Evolutionary conservation across 1,140 invertebrate species (phyloP).

Genomic region (Trachelipus rathkii): DNA sequence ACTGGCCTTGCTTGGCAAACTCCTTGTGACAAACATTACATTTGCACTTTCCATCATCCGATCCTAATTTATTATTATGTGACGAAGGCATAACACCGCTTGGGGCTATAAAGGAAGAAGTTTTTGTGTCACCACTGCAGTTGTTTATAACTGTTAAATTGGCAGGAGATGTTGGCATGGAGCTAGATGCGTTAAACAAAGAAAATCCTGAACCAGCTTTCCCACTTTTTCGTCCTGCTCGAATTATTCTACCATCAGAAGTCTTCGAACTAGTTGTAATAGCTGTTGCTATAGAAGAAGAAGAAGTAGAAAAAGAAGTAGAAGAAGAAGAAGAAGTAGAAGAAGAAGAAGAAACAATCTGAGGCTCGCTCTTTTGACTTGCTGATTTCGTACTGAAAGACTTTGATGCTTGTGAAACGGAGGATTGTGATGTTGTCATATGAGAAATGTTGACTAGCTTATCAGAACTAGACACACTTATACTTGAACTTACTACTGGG

Average conservation of each 20-base stretch:
- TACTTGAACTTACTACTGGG: too few species aligned
- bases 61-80: constrained; percentile 51
- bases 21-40: constrained; percentile 86
- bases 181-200: constrained; percentile 10
- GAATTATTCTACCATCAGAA: background rate
- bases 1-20: constrained; percentile 82
- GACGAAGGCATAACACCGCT: constrained; percentile 39
- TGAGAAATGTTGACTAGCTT: too few species aligned
- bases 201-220: background rate
- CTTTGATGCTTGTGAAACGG: too few species aligned
- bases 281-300: background rate
- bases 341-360: background rate
- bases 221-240: background rate
- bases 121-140: constrained; percentile 37
- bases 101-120: constrained; percentile 34
- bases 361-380: too few species aligned
- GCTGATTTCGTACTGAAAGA: too few species aligned
- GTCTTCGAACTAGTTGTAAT: background rate
- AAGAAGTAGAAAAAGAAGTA: too few species aligned
- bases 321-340: too few species aligned
- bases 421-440: too few species aligned
- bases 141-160: constrained; percentile 43
- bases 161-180: constrained; percentile 36
- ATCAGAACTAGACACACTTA: too few species aligned
- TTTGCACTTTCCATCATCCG: constrained; percentile 71